Base-by-base conservation (phyloP, 2,797 vertebrate genomes). In the Parauchenoglanis ngamensis region DNA sequence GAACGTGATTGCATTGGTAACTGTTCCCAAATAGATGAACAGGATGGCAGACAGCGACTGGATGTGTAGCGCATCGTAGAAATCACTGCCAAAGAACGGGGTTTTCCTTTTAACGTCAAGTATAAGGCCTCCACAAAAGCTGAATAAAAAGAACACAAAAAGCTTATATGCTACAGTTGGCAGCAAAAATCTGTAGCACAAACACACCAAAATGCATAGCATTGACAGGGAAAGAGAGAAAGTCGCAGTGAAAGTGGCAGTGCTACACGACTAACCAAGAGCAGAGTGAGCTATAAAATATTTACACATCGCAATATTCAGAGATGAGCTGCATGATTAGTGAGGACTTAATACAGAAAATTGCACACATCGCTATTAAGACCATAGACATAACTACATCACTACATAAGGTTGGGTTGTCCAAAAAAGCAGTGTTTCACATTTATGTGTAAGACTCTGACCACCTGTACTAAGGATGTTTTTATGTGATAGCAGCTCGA, bases 1-100 rank as follows among this genome's bases (percentile, higher is more conserved):
- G 1, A 99, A 99, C 25, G 98, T 99, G 96, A 99, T 99, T 88
- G 98, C 98, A 0, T 99, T 99, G 44, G 98, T 99, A 88, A 99
- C 98, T 0, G 98, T 99, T 90, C 97, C 98, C 95, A 99, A 92
- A 94, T 99, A 99, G 92, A 99, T 99, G 91, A 99, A 99, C 89
- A 99, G 94, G 89, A 98, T 96, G 91, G 98, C 95, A 28, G 98
- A 99, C 90, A 99, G 96, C 44, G 97, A 96, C 93, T 99, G 98
- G 89, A 99, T 99, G 91, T 97, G 96, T 91, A 99, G 91, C 84
- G 94, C 98, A 0, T 99, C 98, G 0, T 97, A 98, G 95, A 99
- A 98, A 93, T 99, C 98, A 19, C 98, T 99, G 92, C 96, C 91
- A 0, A 99, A 98, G 93, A 97, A 99, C 0, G 98, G 98, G 52